Evolutionary conservation across 53 echinoderm and acorn worm genomes (phyloP).

Genomic region (Crossaster papposus): DNA sequence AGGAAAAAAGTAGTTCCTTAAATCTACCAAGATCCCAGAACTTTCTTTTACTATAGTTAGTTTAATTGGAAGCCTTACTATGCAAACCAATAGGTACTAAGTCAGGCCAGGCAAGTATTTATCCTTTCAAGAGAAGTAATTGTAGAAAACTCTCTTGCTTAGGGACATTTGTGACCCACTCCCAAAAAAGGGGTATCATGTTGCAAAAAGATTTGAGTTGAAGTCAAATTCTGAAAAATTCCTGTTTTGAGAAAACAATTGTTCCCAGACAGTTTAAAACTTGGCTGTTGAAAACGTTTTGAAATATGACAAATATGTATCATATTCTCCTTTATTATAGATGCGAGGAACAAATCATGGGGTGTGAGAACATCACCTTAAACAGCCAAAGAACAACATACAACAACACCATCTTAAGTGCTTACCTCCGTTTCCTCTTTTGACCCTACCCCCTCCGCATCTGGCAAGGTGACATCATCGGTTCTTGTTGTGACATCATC

Average conservation of each 20-base stretch:
- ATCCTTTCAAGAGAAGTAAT: background rate
- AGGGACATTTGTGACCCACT: background rate
- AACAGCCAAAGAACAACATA: background rate
- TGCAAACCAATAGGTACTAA: background rate
- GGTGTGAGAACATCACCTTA: background rate
- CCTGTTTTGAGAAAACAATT: no score
- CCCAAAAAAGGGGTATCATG: no score
- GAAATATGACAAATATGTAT: no score
- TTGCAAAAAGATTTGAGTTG: no score
- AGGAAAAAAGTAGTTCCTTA: background rate
- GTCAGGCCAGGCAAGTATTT: background rate
- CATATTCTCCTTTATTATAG: no score
- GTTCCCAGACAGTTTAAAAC: no score
- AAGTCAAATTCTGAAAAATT: no score
- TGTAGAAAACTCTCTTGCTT: background rate
- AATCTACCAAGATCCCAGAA: background rate
- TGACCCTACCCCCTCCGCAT: background rate
- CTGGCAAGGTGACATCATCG: conserved; percentile 5
- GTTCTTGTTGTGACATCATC: background rate
- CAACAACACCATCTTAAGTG: background rate
- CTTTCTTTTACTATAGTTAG: background rate
- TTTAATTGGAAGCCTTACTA: background rate
- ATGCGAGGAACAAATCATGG: background rate
- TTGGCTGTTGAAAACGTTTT: no score
- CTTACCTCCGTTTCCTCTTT: conserved; percentile 13